Evolutionary conservation across 2,888 invertebrate species (phyloP), one percentile per base, ranked within the genome.

Genomic region (Ochlodes sylvanus): DNA sequence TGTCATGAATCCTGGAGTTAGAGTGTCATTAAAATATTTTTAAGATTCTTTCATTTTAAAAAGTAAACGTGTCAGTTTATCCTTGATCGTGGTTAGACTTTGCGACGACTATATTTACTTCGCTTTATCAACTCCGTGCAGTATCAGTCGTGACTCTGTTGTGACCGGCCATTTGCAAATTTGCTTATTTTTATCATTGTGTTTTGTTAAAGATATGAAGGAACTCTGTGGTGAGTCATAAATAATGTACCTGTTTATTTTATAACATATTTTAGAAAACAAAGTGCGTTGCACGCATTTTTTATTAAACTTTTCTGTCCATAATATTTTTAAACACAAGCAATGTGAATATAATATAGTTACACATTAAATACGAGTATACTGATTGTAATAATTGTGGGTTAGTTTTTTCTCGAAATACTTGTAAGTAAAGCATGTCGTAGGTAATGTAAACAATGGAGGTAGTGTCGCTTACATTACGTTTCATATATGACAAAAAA

Each of bases 151-250:
- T 61, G 75, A 69, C 70, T 73, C 73, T 70, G 74, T 63, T 70
- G 73, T 67, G 71, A 68, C 69, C 73, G 70, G 71, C 70, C 58
- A 56, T 14, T 14, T 34, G 62, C 50, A 34, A 62, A 50, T 50
- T 54, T 52, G 19, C 19, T 50, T 52, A 21, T 60, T 67, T 63
- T 54, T 19, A 47, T 56, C 6, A 27, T 27, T 14, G 41, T 57
- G 41, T 61, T 58, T 41, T 10, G 15, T 54, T 38, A 63, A 7
- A 17, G 12, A 38, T 38, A 80, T 80, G 79, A 79, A 73, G 65
- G 78, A 76, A 57, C 63, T 78, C 34, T 78, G 78, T 60, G 80
- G 82, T 80, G 61, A 76, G 81, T 72, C 38, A 38, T 15, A 17
- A 17, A 5, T 9, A 9, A 12, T 12, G 38, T 12, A 38, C 38